These are phyloP conservation scores for Orthonevra nobilis DNA, from an alignment of 2,888 invertebrate species.

Conservation along the genomic window DNA sequence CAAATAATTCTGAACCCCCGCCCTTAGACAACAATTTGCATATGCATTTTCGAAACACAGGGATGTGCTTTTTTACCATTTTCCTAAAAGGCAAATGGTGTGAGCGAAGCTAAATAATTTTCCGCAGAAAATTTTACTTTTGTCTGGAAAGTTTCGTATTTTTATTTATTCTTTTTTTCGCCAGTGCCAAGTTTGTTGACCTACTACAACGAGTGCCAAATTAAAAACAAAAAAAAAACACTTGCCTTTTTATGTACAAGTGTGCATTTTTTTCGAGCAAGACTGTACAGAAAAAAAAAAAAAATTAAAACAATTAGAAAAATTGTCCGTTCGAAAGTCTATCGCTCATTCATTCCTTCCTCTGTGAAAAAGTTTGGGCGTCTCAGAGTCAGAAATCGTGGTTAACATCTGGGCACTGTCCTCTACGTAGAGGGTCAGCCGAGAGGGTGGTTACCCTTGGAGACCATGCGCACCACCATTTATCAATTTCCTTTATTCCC, in stretches of 20 bases:
- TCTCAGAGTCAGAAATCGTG: conserved; percentile 26
- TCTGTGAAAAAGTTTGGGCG: conserved; percentile 24
- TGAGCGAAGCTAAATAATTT: conserved; percentile 8
- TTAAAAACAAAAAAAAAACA: too few relatives aligned
- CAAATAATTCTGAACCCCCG: too few relatives aligned
- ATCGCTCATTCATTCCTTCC: conserved; percentile 21
- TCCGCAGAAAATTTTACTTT: conserved; percentile 37
- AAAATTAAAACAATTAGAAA: neutral
- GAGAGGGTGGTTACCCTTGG: conserved; percentile 42
- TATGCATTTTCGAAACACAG: conserved; percentile 20
- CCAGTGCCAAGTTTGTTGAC: conserved; percentile 51
- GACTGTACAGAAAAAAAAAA: neutral
- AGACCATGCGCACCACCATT: conserved; percentile 61
- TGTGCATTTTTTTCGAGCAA: neutral
- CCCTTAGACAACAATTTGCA: too few relatives aligned
- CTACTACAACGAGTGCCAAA: conserved; percentile 34
- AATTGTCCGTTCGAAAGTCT: conserved; percentile 36
- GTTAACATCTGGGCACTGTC: conserved; percentile 29
- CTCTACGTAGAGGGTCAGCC: conserved; percentile 1
- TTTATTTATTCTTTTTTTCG: conserved; percentile 5
- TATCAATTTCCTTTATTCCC: conserved; percentile 42
- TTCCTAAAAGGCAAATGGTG: neutral
- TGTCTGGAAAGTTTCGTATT: conserved; percentile 63
- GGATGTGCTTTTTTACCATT: neutral
- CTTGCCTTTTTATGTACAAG: too few relatives aligned